phyloP scores from a whole-genome alignment of 2,113 vertebrate genomes.

The Brachirus orientalis region DNA sequence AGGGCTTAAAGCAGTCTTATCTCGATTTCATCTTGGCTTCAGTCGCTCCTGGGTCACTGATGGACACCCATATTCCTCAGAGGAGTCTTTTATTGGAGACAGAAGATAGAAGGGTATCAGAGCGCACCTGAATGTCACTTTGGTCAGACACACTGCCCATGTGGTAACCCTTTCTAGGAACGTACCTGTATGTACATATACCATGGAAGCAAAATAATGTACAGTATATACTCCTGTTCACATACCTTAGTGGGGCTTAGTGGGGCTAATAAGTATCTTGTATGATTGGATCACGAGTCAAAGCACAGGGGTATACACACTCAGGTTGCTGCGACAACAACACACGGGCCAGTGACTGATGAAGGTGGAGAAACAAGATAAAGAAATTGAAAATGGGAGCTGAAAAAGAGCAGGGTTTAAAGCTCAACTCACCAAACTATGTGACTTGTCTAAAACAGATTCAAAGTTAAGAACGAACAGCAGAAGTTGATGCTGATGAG shows the following conservation, averaged over 20 bases:
- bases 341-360: too few relatives aligned
- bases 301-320: too few relatives aligned
- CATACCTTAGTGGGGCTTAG: background rate
- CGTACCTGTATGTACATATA: background rate
- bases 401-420: too few relatives aligned
- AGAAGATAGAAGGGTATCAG: constrained; percentile 47
- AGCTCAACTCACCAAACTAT: too few relatives aligned
- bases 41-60: constrained; percentile 67
- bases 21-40: constrained; percentile 69
- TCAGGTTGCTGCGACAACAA: too few relatives aligned
- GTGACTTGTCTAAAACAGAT: too few relatives aligned
- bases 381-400: too few relatives aligned
- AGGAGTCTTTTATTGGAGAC: constrained; percentile 53
- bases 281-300: too few relatives aligned
- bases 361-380: too few relatives aligned
- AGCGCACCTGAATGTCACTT: constrained; percentile 34
- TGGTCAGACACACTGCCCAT: constrained; percentile 20
- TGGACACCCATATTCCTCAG: constrained; percentile 56
- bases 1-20: constrained; percentile 69
- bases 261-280: too few relatives aligned
- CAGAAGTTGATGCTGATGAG: too few relatives aligned
- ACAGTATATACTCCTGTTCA: background rate
- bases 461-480: too few relatives aligned
- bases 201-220: background rate
- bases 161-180: background rate